Percentiles rank a stretch among this genome's conserved stretches.
Evolutionary conservation across 2,797 vertebrate species (phyloP).

Genomic region (Cossypha caffra): DNA sequence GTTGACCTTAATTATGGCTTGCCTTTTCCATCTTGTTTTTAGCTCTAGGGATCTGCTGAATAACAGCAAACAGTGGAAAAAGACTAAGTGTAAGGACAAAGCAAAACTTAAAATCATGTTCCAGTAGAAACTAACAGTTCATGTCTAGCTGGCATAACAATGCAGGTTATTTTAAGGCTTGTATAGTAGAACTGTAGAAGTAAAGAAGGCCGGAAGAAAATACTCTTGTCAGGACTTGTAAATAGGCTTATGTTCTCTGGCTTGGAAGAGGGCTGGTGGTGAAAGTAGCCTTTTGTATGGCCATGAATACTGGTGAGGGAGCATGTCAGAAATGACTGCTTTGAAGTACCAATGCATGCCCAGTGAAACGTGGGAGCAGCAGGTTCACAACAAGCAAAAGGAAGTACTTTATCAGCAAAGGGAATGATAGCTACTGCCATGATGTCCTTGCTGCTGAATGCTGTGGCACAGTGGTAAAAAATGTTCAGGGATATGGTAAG

Average conservation of each 20-base stretch:
- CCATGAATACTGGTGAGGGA: background rate
- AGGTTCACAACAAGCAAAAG: background rate
- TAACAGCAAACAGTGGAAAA: background rate
- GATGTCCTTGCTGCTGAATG: background rate
- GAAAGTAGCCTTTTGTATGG: background rate
- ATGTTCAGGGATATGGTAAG: fast-evolving
- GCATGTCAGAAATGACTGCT: fast-evolving
- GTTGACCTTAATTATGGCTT: background rate
- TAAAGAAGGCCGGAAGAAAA: background rate
- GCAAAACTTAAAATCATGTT: background rate
- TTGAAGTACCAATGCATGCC: background rate
- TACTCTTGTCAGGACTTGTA: background rate
- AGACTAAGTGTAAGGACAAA: background rate
- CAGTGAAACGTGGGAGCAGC: background rate
- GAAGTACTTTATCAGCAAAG: background rate
- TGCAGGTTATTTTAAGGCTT: background rate
- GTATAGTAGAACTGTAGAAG: background rate
- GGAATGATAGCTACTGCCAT: background rate
- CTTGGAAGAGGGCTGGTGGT: background rate
- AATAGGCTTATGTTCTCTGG: background rate
- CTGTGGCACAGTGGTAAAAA: background rate
- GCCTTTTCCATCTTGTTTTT: background rate
- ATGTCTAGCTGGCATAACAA: background rate
- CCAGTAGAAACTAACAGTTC: background rate
- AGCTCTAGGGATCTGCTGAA: background rate